phyloP scores from a whole-genome alignment of 2,888 invertebrate genomes.

The Lycophotia porphyrea region DNA sequence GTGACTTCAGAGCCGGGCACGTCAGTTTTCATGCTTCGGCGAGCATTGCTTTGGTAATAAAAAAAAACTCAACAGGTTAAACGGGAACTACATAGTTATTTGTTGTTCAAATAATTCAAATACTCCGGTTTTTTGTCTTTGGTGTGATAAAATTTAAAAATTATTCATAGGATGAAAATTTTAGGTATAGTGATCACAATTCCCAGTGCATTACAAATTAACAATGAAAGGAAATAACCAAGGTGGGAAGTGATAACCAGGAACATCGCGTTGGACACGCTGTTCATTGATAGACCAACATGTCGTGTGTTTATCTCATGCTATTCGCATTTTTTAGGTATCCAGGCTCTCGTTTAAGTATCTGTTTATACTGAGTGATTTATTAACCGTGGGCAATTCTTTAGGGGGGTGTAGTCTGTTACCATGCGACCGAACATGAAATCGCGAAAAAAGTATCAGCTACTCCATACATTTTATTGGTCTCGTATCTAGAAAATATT shows the following conservation, averaged over 20 bases:
- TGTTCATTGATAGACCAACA: not conserved
- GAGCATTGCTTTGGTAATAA: slow-evolving; percentile 47
- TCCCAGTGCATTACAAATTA: slow-evolving; percentile 29
- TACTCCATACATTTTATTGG: not conserved
- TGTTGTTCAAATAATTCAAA: slow-evolving; percentile 34
- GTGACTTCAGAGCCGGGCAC: slow-evolving; percentile 69
- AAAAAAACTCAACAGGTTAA: slow-evolving; percentile 45
- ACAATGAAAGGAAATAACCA: slow-evolving; percentile 66
- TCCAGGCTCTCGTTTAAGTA: not conserved
- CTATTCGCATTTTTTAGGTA: not conserved
- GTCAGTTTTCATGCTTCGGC: slow-evolving; percentile 68
- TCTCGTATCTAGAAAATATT: no score
- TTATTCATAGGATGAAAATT: not conserved
- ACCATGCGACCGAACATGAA: not conserved
- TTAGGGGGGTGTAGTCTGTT: not conserved
- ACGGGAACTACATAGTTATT: slow-evolving; percentile 20
- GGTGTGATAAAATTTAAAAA: not conserved
- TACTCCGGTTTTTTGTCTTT: slow-evolving; percentile 4
- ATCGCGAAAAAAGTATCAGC: not conserved
- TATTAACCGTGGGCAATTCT: not conserved
- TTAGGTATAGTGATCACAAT: slow-evolving; percentile 20
- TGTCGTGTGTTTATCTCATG: slow-evolving; percentile 1
- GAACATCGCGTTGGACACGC: slow-evolving; percentile 36
- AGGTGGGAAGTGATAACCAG: slow-evolving; percentile 42
- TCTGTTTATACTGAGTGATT: not conserved